These are phyloP conservation scores for Meganola albula DNA, from an alignment of 2,888 invertebrate genomes.

Conservation along the genomic window DNA sequence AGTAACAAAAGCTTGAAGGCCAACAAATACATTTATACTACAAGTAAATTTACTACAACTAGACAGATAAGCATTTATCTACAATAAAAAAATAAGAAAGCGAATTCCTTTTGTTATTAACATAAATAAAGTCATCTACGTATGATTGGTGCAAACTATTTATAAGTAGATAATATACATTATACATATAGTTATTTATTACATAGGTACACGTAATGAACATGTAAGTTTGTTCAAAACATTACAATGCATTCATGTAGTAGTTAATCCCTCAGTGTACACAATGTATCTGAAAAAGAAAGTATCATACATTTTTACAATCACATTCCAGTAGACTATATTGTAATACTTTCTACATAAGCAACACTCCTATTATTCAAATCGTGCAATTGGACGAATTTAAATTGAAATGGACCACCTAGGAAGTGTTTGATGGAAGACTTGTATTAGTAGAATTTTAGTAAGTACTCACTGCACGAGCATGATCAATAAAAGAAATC, in stretches of 20 bases:
- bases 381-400: too few species aligned
- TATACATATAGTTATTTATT: conserved; percentile 28
- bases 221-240: conserved; percentile 35
- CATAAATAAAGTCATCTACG: conserved; percentile 45
- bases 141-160: conserved; percentile 47
- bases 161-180: too few species aligned
- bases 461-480: conserved; percentile 38
- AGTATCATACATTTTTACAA: conserved; percentile 18
- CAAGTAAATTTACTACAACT: conserved; percentile 50
- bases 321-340: conserved; percentile 2
- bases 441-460: too few species aligned
- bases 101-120: conserved; percentile 33
- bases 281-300: conserved; percentile 38
- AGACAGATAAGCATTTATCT: conserved; percentile 44
- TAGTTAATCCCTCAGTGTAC: conserved; percentile 29
- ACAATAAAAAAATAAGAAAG: conserved; percentile 44
- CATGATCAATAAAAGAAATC: too few species aligned
- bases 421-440: too few species aligned
- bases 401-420: too few species aligned
- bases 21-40: conserved; percentile 49
- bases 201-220: not conserved
- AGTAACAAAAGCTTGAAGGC: conserved; percentile 47
- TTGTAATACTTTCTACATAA: too few species aligned
- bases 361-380: too few species aligned
- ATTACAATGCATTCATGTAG: conserved; percentile 20